A percentile compares a stretch with the other conserved stretches of the same genome.
These are phyloP conservation scores for Coleophora deauratella DNA, from an alignment of 2,888 invertebrate species.

Conservation along the genomic window DNA sequence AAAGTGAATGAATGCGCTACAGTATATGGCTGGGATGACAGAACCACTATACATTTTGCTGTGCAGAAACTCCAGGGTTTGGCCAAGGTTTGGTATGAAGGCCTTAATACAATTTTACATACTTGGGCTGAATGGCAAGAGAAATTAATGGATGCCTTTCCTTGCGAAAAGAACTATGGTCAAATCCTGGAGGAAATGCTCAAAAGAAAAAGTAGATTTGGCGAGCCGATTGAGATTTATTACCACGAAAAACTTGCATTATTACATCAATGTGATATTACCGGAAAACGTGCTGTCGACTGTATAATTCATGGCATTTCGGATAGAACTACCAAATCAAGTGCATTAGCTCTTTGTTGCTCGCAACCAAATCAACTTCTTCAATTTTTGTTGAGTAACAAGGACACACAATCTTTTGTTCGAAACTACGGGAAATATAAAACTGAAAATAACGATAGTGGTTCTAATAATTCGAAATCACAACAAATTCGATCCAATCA, in stretches of 20 bases:
- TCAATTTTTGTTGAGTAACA: background rate
- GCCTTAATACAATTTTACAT: conserved; percentile 8
- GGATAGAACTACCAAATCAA: conserved; percentile 12
- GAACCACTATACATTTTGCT: too few relatives aligned
- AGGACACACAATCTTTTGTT: background rate
- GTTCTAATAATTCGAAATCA: background rate
- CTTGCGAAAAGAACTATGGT: background rate
- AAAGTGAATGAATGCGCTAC: too few relatives aligned
- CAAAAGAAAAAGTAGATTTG: too few relatives aligned
- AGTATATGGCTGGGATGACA: too few relatives aligned
- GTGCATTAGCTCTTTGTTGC: conserved; percentile 14
- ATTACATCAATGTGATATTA: conserved; percentile 14
- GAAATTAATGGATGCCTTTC: conserved; percentile 12
- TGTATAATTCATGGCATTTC: conserved; percentile 14
- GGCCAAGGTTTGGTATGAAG: conserved; percentile 14
- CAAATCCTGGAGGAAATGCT: too few relatives aligned
- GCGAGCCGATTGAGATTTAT: background rate
- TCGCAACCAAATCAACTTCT: conserved; percentile 8
- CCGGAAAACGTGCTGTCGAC: conserved; percentile 9
- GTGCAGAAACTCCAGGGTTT: too few relatives aligned
- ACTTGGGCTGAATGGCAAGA: conserved; percentile 12
- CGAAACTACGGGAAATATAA: background rate
- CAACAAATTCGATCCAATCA: background rate
- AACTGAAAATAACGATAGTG: background rate
- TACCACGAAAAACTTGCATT: too few relatives aligned